A percentile compares a stretch with the other conserved stretches of the same genome.
Conservation (phyloP, 2,113 vertebrate species). For the Aspiorhynchus laticeps region DNA sequence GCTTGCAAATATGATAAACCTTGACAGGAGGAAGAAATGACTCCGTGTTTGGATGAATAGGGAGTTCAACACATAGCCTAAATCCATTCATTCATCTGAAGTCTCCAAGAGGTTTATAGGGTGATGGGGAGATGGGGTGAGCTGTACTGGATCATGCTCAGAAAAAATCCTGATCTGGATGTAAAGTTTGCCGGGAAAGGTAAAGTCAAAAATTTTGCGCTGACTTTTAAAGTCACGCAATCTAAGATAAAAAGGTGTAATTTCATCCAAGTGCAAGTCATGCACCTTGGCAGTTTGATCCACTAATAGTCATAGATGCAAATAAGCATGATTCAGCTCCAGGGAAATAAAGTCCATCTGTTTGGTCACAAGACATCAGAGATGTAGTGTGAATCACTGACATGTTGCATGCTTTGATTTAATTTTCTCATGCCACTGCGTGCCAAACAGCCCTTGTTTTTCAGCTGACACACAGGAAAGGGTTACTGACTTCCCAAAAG, state of each 20-base stretch:
- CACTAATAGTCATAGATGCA: conserved; percentile 41
- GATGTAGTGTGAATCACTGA: conserved; percentile 47
- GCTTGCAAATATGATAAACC: conserved; percentile 11
- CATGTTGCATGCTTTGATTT: conserved; percentile 30
- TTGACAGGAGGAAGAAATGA: conserved; percentile 14
- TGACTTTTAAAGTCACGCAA: conserved; percentile 5
- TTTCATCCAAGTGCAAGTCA: conserved; percentile 36
- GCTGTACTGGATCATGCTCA: not conserved
- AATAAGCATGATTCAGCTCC: conserved; percentile 46
- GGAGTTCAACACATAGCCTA: conserved; percentile 4
- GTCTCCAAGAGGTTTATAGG: conserved; percentile 6
- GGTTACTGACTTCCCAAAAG: conserved; percentile 45
- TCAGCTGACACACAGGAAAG: conserved; percentile 41
- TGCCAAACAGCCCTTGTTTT: conserved; percentile 47
- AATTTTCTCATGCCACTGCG: conserved; percentile 53
- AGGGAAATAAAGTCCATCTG: conserved; percentile 53
- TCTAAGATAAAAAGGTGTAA: not conserved
- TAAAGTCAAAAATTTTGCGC: not conserved
- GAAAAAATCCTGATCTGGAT: not conserved
- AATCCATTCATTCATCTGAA: conserved; percentile 2
- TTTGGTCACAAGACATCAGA: conserved; percentile 39
- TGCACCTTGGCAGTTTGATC: not conserved
- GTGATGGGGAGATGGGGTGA: not conserved
- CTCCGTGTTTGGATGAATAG: not conserved
- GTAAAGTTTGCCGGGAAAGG: not conserved